Evolutionary conservation across 2,888 invertebrate species (phyloP), one percentile per base, ranked within the genome.

Genomic region (Hydraecia micacea): DNA sequence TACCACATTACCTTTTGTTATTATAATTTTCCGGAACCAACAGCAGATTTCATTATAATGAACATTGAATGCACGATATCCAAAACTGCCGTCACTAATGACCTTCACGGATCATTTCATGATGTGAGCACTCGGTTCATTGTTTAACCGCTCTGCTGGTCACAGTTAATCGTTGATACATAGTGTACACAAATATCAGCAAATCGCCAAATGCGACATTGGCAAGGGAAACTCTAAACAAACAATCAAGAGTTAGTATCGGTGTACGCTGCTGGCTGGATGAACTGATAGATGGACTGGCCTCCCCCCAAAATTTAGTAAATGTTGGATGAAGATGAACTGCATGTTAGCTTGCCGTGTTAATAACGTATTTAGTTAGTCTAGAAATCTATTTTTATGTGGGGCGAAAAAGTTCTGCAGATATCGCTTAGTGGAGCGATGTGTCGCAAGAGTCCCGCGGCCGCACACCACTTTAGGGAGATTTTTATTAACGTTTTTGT

Each of bases 51-150:
- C 1, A 28, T 60, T 9, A 82, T 21, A 74, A 81, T 81, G 25
- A 46, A 15, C 28, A 60, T 55, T 81, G 15, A 58, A 49, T 49
- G n/a, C 39, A 13, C 36, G 1, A 52, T 81, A 49, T 32, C 63
- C 55, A 52, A 77, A 81, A 71, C n/a, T 21, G n/a, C 13, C 11
- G 42, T 74, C 25, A 25, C 18, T 58, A 39, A 68, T 52, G 71
- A 46, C 84, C 84, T 85, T 86, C 84, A 83, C 55, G 84, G 55
- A 60, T 76, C 75, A 84, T 83, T 83, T 74, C 66, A 67, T 71
- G 75, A 67, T 65, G 28, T 71, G 74, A 84, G 46, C 66, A 75
- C 55, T 71, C 39, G 8, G 39, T 55, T 65, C 79, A 75, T 83
- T 86, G 83, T 83, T 73, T 79, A 75, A 49, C 36, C 36, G 84